Conservation (phyloP, 2,113 vertebrate species). For the Alligator sinensis region DNA sequence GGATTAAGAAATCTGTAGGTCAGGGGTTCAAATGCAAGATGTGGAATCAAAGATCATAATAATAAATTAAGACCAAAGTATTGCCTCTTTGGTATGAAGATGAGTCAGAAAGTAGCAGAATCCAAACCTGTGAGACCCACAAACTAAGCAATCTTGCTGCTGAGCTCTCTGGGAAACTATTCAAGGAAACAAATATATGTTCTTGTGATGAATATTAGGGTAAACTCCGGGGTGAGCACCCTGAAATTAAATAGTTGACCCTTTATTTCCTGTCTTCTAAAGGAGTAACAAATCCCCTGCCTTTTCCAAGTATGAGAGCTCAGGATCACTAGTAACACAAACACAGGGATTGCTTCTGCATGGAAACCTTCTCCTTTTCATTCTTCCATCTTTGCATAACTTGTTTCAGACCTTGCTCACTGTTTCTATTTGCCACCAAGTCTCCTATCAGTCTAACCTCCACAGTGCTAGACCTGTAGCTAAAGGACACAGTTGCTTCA, state of each 20-base stretch:
- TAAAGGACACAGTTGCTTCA: background rate
- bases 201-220: background rate
- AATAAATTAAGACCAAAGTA: background rate
- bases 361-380: background rate
- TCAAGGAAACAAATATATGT: background rate
- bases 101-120: background rate
- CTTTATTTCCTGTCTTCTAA: background rate
- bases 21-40: background rate
- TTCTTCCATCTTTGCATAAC: background rate
- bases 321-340: background rate
- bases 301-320: background rate
- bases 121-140: background rate
- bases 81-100: background rate
- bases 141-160: background rate
- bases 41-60: background rate
- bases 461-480: background rate
- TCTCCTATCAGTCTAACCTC: background rate
- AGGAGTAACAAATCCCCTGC: background rate
- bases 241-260: background rate
- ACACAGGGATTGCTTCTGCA: background rate
- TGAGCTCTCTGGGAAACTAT: background rate
- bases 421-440: background rate
- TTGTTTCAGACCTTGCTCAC: background rate
- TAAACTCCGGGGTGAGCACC: background rate
- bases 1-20: too few species aligned